Conservation (phyloP, 2,888 invertebrate genomes). For the Mechanitis mazaeus region DNA sequence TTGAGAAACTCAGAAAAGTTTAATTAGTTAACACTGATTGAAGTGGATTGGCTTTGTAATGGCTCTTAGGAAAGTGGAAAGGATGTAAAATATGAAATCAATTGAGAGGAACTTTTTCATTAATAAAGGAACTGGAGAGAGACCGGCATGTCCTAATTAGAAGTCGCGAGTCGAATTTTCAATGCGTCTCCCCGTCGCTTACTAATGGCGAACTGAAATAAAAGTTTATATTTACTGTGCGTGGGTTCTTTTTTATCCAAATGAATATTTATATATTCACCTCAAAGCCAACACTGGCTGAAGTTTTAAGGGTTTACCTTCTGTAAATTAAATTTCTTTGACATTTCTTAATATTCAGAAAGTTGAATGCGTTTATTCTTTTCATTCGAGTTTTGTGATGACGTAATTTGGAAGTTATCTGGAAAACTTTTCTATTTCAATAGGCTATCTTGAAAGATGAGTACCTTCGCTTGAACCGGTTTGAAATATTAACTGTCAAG, state of each 20-base stretch:
- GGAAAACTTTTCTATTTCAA: constrained; percentile 14
- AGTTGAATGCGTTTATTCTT: constrained; percentile 39
- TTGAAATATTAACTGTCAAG: constrained; percentile 1
- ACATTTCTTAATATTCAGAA: constrained; percentile 46
- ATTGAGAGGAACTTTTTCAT: constrained; percentile 65
- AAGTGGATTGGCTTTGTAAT: constrained; percentile 19
- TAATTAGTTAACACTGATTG: constrained; percentile 19
- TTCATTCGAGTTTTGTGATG: constrained; percentile 25
- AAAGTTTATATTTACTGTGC: constrained; percentile 75
- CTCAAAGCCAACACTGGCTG: constrained; percentile 50
- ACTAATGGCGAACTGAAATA: constrained; percentile 67
- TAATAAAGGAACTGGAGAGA: constrained; percentile 59
- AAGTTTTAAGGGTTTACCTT: constrained; percentile 60
- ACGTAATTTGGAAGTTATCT: constrained; percentile 22
- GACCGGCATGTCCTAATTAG: constrained; percentile 67
- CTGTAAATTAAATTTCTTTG: constrained; percentile 53
- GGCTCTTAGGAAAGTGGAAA: constrained; percentile 32
- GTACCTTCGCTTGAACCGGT: background rate
- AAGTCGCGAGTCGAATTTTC: constrained; percentile 71
- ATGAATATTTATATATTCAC: constrained; percentile 74
- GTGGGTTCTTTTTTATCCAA: constrained; percentile 55
- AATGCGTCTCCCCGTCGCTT: constrained; percentile 57
- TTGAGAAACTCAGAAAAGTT: constrained; percentile 9
- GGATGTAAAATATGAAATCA: constrained; percentile 66
- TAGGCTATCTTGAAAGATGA: background rate